Base-by-base conservation (phyloP, 2,113 vertebrate species). In the Odobenus rosmarus region DNA sequence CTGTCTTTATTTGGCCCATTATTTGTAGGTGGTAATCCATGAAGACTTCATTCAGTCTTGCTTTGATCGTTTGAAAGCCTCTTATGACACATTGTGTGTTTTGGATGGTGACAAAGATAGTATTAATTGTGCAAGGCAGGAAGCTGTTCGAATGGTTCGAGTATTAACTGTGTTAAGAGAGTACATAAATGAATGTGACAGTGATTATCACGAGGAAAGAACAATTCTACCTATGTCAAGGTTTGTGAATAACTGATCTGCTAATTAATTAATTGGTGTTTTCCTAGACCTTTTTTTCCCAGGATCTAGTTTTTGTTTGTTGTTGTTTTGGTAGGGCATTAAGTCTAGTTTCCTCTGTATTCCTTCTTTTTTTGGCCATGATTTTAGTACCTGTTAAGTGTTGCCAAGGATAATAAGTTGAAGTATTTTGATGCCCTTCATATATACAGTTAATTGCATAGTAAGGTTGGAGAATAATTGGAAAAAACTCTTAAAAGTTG, bases 41-140 rank as follows among this genome's bases (percentile, higher is more conserved):
- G 99, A 99, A 98, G 99, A 99, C 98, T 99, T 99, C 97, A 99
- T 99, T 98, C 99, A 99, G 98, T 99, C 99, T 71, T 99, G 99
- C 98, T 99, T 99, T 84, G 99, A 99, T 99, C 99, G 99, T 95
- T 99, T 99, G 76, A 99, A 99, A 98, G 99, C 99, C 5, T 99
- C 99, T 55, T 99, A 99, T 91, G 99, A 99, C 98, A 99, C 99
- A 0, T 98, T 99, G 55, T 99, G 99, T 98, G 99, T 99, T 94
- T 98, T 99, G 98, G 99, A 99, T 97, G 99, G 99, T 97, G 99
- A 99, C 98, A 99, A 99, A 99, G 99, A 99, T 98, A 99, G 99
- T 99, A 99, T 99, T 98, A 99, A 99, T 98, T 99, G 99, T 97
- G 99, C 99, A 88, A 99, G 99, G 86, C 99, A 99, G 96, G 99